Base-by-base conservation (phyloP, 2,113 vertebrate species). In the Platichthys flesus region DNA sequence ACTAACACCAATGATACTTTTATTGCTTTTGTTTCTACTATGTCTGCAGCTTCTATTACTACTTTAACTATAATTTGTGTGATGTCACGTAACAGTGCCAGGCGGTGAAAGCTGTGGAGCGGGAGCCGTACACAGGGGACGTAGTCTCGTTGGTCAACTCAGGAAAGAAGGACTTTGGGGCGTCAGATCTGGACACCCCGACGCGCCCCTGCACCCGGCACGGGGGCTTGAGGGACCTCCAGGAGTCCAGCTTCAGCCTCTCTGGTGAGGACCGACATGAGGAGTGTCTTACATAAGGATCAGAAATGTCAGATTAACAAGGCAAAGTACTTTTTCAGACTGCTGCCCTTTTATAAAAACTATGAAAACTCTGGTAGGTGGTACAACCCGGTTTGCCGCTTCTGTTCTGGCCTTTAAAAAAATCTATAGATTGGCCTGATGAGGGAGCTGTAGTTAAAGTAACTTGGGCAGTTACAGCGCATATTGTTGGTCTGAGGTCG, bases 171-270 rank as follows among this genome's bases (percentile, higher is more conserved):
- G 97, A 99, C 76, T 88, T 86, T 6, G 95, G 95, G 31, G 93
- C 93, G 1, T 86, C 93, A 0, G 94, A 97, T 24, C 93, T 95
- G 57, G 97, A 97, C 89, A 96, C 96, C 1, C 95, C 95, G 21
- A 95, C 95, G 0, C 95, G 97, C 5, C 96, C 97, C 0, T 93
- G 93, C 82, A 99, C 97, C 55, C 94, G 97, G 45, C 97, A 99
- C 1, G 97, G 97, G 35, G 97, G 96, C 85, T 66, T 96, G 95
- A 93, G 97, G 90, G 97, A 99, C 92, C 96, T 98, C 54, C 97
- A 99, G 3, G 97, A 96, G 91, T 99, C 97, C 93, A 94, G 97
- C 93, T 99, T 99, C 94, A 98, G 97, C 90, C 95, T 99, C 42
- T 98, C 97, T 59, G 97, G 97, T 98, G 84, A 79, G 83, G 56